phyloP scores from a whole-genome alignment of 2,888 invertebrate genomes.

The Hirtodrosophila confusa region DNA sequence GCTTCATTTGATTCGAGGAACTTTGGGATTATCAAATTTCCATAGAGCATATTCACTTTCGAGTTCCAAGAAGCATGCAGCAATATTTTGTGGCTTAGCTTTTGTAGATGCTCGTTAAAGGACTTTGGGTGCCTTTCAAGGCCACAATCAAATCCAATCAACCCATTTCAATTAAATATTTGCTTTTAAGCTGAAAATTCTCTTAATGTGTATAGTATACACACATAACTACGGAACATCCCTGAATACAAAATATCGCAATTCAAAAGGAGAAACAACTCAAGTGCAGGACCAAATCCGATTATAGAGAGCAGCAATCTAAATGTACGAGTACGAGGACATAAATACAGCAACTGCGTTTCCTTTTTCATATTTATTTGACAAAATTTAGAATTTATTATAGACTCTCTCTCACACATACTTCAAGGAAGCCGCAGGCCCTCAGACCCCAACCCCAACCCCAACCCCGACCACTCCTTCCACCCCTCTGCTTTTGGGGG shows the following conservation, averaged over 20 bases:
- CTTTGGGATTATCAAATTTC: too few relatives aligned
- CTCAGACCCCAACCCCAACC: neutral
- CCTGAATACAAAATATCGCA: too few relatives aligned
- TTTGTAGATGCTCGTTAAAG: too few relatives aligned
- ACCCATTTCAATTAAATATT: too few relatives aligned
- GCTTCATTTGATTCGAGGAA: too few relatives aligned
- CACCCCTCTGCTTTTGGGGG: neutral
- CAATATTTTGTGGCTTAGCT: too few relatives aligned
- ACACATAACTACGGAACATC: too few relatives aligned
- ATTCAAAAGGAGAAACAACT: constrained; percentile 26
- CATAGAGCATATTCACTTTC: too few relatives aligned
- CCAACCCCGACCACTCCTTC: neutral
- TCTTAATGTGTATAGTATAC: neutral
- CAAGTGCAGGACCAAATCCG: constrained; percentile 55
- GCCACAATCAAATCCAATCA: too few relatives aligned
- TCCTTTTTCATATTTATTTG: constrained; percentile 55
- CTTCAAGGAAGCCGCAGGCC: constrained; percentile 12
- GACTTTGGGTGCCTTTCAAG: too few relatives aligned
- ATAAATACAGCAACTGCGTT: constrained; percentile 38
- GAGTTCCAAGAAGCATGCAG: too few relatives aligned
- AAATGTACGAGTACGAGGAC: constrained; percentile 31
- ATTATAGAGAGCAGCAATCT: constrained; percentile 52
- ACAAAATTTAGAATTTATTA: constrained; percentile 71
- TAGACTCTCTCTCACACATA: constrained; percentile 27
- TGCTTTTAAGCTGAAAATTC: neutral